phyloP scores from a whole-genome alignment of 1,140 invertebrate genomes.

The Pseudomyrmex dendroicus region DNA sequence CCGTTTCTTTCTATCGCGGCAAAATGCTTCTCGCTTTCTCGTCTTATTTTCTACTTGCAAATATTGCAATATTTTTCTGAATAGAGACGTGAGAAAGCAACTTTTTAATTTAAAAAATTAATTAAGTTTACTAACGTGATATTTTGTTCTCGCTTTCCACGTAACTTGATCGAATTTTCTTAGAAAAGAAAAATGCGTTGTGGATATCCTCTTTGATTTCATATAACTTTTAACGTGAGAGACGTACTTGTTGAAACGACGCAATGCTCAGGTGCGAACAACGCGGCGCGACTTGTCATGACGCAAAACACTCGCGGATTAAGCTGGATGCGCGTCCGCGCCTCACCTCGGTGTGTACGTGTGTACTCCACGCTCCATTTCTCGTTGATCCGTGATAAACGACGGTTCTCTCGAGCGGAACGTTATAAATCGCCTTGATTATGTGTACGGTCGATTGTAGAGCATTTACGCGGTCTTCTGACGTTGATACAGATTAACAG shows the following conservation, averaged over 20 bases:
- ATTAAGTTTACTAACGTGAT: too few species aligned
- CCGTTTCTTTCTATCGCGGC: background rate
- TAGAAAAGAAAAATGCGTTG: background rate
- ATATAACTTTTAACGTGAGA: background rate
- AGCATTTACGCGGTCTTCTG: constrained; percentile 46
- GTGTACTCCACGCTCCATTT: constrained; percentile 39
- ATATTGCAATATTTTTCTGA: too few species aligned
- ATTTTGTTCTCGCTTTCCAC: too few species aligned
- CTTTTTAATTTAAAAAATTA: too few species aligned
- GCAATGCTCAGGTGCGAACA: constrained; percentile 26
- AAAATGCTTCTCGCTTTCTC: background rate
- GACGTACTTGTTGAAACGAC: constrained; percentile 9
- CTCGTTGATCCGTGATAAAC: constrained; percentile 56
- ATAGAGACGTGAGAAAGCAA: too few species aligned
- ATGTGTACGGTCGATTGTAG: constrained; percentile 48
- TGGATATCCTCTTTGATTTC: too few species aligned
- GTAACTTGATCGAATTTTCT: too few species aligned
- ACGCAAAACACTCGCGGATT: constrained; percentile 45
- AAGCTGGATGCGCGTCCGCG: constrained; percentile 42
- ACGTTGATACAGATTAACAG: constrained; percentile 56
- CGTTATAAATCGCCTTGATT: constrained; percentile 59
- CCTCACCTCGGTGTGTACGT: constrained; percentile 23
- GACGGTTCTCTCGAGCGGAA: constrained; percentile 44
- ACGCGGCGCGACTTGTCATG: constrained; percentile 16
- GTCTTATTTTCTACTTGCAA: too few species aligned